Evolutionary conservation across 2,113 vertebrate species (phyloP), one percentile per base, ranked within the genome.

Genomic region (Pelecanus crispus): DNA sequence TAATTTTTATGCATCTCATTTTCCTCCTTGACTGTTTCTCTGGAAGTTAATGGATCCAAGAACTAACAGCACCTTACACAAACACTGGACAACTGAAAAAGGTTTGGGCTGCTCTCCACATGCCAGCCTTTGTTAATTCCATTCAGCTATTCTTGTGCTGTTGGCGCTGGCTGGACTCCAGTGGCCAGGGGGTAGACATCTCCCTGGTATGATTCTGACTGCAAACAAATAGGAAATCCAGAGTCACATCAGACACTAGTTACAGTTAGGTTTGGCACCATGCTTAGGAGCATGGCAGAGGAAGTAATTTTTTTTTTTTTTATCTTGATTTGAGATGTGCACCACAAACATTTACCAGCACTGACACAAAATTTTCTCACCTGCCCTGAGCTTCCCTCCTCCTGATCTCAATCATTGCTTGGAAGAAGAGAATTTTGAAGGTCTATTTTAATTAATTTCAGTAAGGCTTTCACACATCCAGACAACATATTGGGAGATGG

Each of bases 131-230:
- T 98, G 93, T 98, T 88, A n/a, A 98, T 82, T 62, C 99, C 99
- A 7, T 92, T 95, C 67, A 99, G 97, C 99, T 99, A 99, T 94
- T 99, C 98, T 45, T 97, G 97, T 42, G 99, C 98, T 4, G 98
- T 98, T 96, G 98, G 58, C n/a, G 99, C 98, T 26, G 99, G 98
- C 94, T 96, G 97, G 81, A 97, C 97, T 31, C 98, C 97, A 5
- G 99, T 98, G 0, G 99, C 99, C 98, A 99, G 98, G 0, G 99
- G 99, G 95, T 99, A 99, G 95, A 99, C 98, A 97, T 99, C 99
- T 71, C 99, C 99, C 88, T 99, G 99, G 97, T 99, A 99, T 3
- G 98, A 98, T 97, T 99, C 99, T 0, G 98, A 99, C 99, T 99
- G 96, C 22, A 86, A 92, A 96, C 66, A 45, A 82, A 36, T 56